Evolutionary conservation across 2,888 invertebrate species (phyloP), one percentile per base, ranked within the genome.

Genomic region (Limnephilus lunatus): DNA sequence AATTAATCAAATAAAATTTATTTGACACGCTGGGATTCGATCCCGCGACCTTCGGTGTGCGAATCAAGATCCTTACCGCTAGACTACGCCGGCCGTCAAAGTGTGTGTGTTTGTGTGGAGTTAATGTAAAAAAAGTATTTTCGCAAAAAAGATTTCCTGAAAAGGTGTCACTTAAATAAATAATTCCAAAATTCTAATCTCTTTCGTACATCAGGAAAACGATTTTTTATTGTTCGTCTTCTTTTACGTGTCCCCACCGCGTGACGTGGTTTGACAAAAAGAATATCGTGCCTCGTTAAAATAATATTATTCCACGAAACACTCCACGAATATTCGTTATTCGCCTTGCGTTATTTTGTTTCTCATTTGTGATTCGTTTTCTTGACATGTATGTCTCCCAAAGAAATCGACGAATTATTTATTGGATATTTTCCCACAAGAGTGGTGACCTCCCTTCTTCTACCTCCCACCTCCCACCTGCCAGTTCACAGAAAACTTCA

Each of bases 231-330:
- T 68, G 25, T 68, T 68, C n/a, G 9, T 35, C 25, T 35, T 15
- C 0, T 83, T 19, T 35, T 2, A 32, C 15, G 30, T 15, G 31
- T 35, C 32, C 80, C 35, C 25, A n/a, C n/a, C 88, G n/a, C 35
- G 81, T 35, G 80, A 32, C 11, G 19, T n/a, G 44, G 35, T 35
- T 88, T 88, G 14, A 68, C 68, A 15, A 88, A 88, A 88, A 53
- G 31, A 89, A 89, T 68, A 32, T 88, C 35, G 80, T 31, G 80
- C 25, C 32, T 80, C 88, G 80, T 89, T 39, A 80, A 89, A 35
- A 80, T 81, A 81, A 12, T 80, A 80, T 89, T 88, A 80, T 89
- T 89, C 88, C 88, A 80, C 32, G 88, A 89, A 89, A 35, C n/a
- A 14, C 35, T 81, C 11, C 11, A 89, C 39, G 80, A 39, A 53